Evolutionary conservation across 2,797 vertebrate species (phyloP), one percentile per base, ranked within the genome.

Genomic region (Lacerta viridis): DNA sequence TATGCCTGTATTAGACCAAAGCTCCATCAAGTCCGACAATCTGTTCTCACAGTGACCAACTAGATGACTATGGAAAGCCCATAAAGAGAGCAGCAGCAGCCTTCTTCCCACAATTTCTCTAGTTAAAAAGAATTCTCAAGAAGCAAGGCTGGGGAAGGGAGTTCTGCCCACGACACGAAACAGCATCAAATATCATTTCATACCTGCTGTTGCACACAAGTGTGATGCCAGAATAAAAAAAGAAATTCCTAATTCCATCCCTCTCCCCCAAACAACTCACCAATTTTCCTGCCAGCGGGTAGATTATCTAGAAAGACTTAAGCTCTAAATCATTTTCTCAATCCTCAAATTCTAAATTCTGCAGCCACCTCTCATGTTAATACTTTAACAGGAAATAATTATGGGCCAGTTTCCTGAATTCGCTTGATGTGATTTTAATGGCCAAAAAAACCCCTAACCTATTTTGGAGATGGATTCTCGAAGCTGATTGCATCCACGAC

Each of bases 311-410:
- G 59, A 69, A 64, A 86, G 66, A 25, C 29, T 91, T 86, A 78
- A 88, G 50, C 64, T 74, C 74, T 74, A 87, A 88, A 91, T 66
- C 78, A 55, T 55, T 36, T 78, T 78, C 82, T 78, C 86, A 91
- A 86, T 64, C 74, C 80, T 77, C 86, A 74, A 39, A 86, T 91
- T 86, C 55, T 79, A 78, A 89, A 78, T 81, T 36, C n/a, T 79
- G 83, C 68, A 79, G 33, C 66, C 79, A 41, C 68, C 46, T 86
- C 74, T 39, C 59, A 82, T 41, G 33, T 85, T 91, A 85, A 61
- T 79, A 72, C 50, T 77, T 33, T 72, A 46, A 41, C 50, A 83
- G 75, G 83, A 88, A 91, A 84, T 75, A 81, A 87, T 87, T 87
- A 85, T 39, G 86, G 83, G 59, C 43, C 75, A 46, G 74, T 83